Percentiles rank a stretch among this genome's conserved stretches.
Evolutionary conservation across 1,140 invertebrate genomes (phyloP).

Genomic region (Papilio dardanus): DNA sequence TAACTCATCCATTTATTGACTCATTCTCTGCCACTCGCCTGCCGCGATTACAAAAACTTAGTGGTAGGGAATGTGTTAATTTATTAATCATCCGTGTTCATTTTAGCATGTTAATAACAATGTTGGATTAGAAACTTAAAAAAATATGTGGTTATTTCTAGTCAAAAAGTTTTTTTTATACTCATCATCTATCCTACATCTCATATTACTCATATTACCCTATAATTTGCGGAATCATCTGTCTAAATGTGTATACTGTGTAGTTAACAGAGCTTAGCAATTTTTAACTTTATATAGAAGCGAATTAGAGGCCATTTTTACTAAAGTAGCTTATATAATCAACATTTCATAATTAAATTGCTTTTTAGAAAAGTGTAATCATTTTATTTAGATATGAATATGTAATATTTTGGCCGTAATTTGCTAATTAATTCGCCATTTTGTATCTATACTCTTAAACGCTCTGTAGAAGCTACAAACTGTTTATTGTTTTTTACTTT

Average conservation of each 20-base stretch:
- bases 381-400: slow-evolving; percentile 3
- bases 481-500: background rate
- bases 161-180: background rate
- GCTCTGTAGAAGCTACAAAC: background rate
- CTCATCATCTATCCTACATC: background rate
- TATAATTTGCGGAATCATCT: slow-evolving; percentile 28
- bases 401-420: background rate
- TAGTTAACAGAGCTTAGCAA: background rate
- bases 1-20: background rate
- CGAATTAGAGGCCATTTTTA: background rate
- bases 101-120: background rate
- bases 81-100: background rate
- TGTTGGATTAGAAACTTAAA: background rate
- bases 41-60: no score
- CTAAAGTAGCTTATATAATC: background rate
- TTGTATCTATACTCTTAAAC: background rate
- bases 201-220: background rate
- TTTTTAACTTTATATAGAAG: background rate
- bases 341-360: background rate
- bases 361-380: slow-evolving; percentile 7
- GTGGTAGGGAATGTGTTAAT: background rate
- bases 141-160: background rate
- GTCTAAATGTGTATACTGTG: slow-evolving; percentile 5
- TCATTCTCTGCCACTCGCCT: no score
- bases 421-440: slow-evolving; percentile 10